Evolutionary conservation across 2,888 invertebrate species (phyloP).

Genomic region (Sminthurinus aureus): DNA sequence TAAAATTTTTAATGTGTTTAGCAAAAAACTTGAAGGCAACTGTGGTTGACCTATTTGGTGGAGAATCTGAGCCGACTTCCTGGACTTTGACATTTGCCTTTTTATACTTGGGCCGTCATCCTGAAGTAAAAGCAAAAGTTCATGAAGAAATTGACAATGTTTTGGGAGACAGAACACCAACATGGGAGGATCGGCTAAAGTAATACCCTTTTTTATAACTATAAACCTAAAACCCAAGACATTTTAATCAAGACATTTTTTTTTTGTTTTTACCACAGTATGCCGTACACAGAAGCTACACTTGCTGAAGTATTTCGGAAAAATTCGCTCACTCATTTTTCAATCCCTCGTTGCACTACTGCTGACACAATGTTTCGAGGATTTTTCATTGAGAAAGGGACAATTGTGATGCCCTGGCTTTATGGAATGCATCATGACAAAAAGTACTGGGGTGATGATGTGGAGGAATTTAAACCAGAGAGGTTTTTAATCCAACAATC

Average conservation of each 20-base stretch:
- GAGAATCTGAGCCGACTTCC: not conserved
- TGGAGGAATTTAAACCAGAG: not conserved
- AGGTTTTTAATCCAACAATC: not conserved
- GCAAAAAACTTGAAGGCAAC: not conserved
- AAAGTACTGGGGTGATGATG: not conserved
- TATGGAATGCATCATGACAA: not conserved
- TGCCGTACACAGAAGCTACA: not conserved
- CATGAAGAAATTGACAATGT: not conserved
- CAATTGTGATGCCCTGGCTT: not conserved
- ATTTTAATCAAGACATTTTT: not conserved
- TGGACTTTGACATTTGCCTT: not conserved
- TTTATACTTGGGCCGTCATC: not conserved
- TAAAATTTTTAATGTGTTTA: not conserved
- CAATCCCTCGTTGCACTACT: not conserved
- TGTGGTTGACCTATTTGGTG: not conserved
- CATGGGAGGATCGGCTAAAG: not conserved
- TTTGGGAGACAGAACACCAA: not conserved
- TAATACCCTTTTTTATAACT: too few relatives aligned
- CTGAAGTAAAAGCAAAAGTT: not conserved
- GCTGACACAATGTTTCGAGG: not conserved
- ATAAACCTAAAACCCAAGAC: too few relatives aligned
- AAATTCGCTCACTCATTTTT: not conserved
- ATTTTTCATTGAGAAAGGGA: not conserved
- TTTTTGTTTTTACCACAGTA: not conserved
- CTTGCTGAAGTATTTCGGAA: not conserved